phyloP scores from a whole-genome alignment of 2,113 vertebrate species.

The Trochalopteron elliotii region DNA sequence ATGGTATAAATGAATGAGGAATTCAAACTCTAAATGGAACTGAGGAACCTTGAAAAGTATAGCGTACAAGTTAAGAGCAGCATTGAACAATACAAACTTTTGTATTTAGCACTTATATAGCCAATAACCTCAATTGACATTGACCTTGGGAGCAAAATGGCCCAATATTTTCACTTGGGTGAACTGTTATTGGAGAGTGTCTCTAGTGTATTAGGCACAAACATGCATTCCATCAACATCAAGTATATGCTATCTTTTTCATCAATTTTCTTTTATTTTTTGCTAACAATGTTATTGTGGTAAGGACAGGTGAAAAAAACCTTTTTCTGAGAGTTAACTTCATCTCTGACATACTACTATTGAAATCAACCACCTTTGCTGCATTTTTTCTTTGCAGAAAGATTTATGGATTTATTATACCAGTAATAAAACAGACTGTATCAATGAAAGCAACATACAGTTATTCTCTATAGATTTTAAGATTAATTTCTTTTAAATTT shows the following conservation, averaged over 20 bases:
- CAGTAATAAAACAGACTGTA: neutral
- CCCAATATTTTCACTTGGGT: slow-evolving; percentile 62
- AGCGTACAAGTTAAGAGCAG: neutral
- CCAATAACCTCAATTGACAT: slow-evolving; percentile 51
- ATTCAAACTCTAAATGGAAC: neutral
- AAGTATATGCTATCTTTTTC: slow-evolving; percentile 22
- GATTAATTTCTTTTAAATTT: neutral
- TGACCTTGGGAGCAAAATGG: slow-evolving; percentile 37
- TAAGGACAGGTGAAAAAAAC: neutral
- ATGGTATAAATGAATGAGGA: neutral
- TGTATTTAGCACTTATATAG: slow-evolving; percentile 64
- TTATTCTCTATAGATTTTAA: neutral
- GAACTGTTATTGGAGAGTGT: slow-evolving; percentile 54
- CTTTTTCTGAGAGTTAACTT: neutral
- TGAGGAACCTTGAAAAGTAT: slow-evolving; percentile 22
- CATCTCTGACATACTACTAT: neutral
- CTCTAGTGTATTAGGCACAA: slow-evolving; percentile 51
- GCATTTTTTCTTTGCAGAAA: neutral
- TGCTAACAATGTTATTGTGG: slow-evolving; percentile 22
- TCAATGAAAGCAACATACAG: neutral
- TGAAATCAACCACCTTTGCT: neutral
- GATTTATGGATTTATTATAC: neutral
- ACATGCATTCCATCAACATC: slow-evolving; percentile 48
- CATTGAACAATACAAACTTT: neutral
- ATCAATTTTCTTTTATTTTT: slow-evolving; percentile 56